Evolutionary conservation across 2,797 vertebrate genomes (phyloP), one percentile per base, ranked within the genome.

Genomic region (Botia almorhae): DNA sequence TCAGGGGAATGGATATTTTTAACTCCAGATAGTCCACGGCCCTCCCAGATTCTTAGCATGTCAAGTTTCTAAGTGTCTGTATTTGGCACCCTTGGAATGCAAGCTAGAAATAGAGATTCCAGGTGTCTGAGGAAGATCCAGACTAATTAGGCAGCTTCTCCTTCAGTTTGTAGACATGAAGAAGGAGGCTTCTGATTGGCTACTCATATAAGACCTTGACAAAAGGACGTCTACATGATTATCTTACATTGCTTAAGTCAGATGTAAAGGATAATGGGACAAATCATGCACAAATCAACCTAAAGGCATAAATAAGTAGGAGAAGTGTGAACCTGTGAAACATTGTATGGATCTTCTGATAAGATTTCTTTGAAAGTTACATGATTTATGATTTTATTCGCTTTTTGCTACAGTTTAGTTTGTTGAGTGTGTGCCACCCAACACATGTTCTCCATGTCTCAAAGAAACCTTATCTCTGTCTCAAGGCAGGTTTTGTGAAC

Each of bases 401-500:
- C 46, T 7, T 19, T 70, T 19, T 23, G 13, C 50, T 14, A 53
- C 14, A 53, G 4, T 53, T 53, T 16, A 53, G 50, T 17, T 53
- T 53, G 50, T 53, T 53, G 50, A 53, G 14, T 53, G 3, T n/a
- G 7, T 56, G 2, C 60, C 19, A 8, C 26, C 16, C 36, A 13
- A 14, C 46, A 21, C 43, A 33, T 80, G 17, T 61, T 29, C 16
- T 73, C 36, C 63, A 21, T 63, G 65, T 74, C n/a, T 74, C 26
- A 23, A 23, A 36, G 11, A 0, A 75, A 64, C 43, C 7, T 19
- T 46, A 16, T 53, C 13, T 76, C 12, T 65, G 69, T 78, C 58
- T 78, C 4, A 69, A 85, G 83, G 76, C 82, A 89, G 85, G 85
- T 89, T 81, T 90, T 84, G 71, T 89, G 88, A 91, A 90, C 86